These are phyloP conservation scores for Bradypodion ventrale DNA, from an alignment of 2,797 vertebrate genomes.

Conservation along the genomic window DNA sequence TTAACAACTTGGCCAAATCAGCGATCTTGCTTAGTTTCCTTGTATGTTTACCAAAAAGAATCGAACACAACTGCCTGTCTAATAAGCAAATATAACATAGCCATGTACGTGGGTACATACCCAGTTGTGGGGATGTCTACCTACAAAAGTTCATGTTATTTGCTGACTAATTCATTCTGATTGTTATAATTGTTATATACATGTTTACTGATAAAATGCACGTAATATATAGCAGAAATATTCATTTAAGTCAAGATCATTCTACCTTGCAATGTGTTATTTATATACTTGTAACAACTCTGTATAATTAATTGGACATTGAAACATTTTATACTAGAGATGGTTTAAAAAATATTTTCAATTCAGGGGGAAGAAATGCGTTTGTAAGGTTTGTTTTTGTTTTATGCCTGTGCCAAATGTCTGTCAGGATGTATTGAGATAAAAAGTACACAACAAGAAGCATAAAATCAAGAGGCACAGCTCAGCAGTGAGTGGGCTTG, in stretches of 20 bases:
- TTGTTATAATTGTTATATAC: neutral
- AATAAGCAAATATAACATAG: neutral
- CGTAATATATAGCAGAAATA: neutral
- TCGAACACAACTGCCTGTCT: neutral
- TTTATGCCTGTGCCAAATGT: slow-evolving; percentile 30
- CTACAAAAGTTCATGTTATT: neutral
- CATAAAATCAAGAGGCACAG: slow-evolving; percentile 72
- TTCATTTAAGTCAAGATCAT: neutral
- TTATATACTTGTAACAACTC: neutral
- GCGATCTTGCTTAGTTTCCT: neutral
- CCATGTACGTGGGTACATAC: neutral
- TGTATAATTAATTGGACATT: neutral
- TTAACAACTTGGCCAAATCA: neutral
- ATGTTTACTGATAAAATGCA: neutral
- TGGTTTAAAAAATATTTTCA: neutral
- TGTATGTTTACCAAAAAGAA: neutral
- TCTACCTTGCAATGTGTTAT: neutral
- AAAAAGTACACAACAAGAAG: slow-evolving; percentile 64
- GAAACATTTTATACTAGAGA: neutral
- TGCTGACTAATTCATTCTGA: neutral
- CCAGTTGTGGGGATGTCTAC: neutral
- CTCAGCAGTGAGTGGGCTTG: slow-evolving; percentile 76
- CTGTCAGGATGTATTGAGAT: slow-evolving; percentile 57
- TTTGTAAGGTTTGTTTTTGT: slow-evolving; percentile 21
- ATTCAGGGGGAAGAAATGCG: neutral